These are phyloP conservation scores for Coturnix japonica DNA, from an alignment of 2,113 vertebrate genomes.

Conservation along the genomic window DNA sequence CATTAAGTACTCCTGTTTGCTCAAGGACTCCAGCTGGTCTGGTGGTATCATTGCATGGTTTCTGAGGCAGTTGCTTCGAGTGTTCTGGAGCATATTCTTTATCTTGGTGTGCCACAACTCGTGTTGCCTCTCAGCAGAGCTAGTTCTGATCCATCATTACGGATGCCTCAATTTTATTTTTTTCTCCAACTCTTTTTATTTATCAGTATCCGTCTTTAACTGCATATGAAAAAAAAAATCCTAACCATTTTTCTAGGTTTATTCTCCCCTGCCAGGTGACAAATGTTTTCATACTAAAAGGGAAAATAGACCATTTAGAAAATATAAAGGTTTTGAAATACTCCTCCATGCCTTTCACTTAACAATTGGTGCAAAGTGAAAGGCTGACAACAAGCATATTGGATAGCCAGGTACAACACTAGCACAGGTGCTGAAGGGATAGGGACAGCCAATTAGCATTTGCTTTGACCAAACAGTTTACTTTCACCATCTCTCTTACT, in stretches of 20 bases:
- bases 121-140: neutral
- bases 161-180: neutral
- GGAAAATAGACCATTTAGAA: neutral
- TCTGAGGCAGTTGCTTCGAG: neutral
- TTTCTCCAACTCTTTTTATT: neutral
- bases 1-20: neutral
- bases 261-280: neutral
- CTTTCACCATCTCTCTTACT: no score
- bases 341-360: neutral
- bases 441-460: neutral
- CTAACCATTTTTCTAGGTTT: neutral
- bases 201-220: neutral
- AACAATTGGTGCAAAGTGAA: neutral
- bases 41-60: neutral
- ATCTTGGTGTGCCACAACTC: neutral
- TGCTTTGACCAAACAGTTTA: neutral
- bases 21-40: neutral
- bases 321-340: constrained; percentile 3
- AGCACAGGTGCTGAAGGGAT: neutral
- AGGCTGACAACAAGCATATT: neutral
- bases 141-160: neutral
- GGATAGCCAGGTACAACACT: neutral
- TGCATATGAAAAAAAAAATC: neutral
- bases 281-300: neutral
- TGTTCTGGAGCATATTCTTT: neutral